Evolutionary conservation across 1,140 invertebrate species (phyloP), one percentile per base, ranked within the genome.

Genomic region (Drosophila repletoides): DNA sequence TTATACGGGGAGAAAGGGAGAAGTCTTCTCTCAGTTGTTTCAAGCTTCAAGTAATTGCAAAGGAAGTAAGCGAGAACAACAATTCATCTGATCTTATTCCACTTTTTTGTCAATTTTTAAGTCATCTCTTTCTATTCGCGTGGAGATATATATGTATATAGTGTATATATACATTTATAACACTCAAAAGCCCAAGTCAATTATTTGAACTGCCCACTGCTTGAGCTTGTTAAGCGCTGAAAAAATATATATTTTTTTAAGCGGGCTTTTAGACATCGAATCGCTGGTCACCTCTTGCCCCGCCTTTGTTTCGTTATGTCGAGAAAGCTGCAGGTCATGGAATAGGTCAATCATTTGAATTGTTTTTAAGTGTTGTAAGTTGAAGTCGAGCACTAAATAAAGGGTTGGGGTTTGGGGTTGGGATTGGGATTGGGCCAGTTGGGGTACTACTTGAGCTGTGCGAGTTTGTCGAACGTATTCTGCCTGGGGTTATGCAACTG

Each of bases 291-390:
- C 15, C 59, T 56, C 60, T 58, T 31, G 40, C 40, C 52, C 5
- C 34, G 21, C 5, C 15, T 22, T 22, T 51, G 38, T 31, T 51
- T 56, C 45, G 67, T 22, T n/a, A 36, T n/a, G 26, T 29, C 48
- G 17, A 28, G 68, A 52, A 46, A 45, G 41, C 66, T 66, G 26
- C 59, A 69, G 79, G 79, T 84, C 79, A 84, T 56, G 74, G 60
- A 64, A 75, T 74, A 84, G 79, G 79, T 84, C 79, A 84, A 84
- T 84, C 79, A 75, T 79, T 79, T 84, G 79, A 86, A 84, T 84
- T 84, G 79, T 75, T 74, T 77, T 84, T 64, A 84, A 84, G 79
- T 84, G 74, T 86, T 75, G 80, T 72, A 84, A 84, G 71, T 63
- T 72, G 53, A 53, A 72, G 61, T 19, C 31, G n/a, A 21, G 26